Base-by-base conservation (phyloP, 2,797 vertebrate genomes). In the Streptopelia turtur region DNA sequence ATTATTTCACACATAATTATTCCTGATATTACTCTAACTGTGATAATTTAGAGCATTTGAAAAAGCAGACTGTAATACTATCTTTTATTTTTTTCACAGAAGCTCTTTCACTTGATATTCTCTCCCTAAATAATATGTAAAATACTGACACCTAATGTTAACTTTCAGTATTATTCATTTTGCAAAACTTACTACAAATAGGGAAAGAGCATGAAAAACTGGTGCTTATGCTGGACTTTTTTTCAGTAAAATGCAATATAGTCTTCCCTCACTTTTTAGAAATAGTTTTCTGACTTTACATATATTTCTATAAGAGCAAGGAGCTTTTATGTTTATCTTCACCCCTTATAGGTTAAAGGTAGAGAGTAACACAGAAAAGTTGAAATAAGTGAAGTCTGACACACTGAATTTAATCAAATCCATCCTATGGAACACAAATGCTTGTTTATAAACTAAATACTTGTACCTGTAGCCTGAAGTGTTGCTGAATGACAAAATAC, bases 141-240 rank as follows among this genome's bases (percentile, higher is more conserved):
- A 98, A 98, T 96, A 96, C 97, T 98, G 98, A 98, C 97, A 98
- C 97, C 97, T 98, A 98, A 98, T 98, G 97, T 97, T 97, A 97
- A 97, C 94, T 97, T 98, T 95, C 89, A 97, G 97, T 97, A 98
- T 94, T 97, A 94, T 97, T 95, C 96, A 93, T 94, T 95, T 96
- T 82, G 27, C 72, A 77, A 94, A 74, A 64, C 59, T 79, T 35
- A 57, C 17, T 65, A 72, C 35, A 68, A 65, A 25, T n/a, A 72
- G 13, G 3, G 13, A 77, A 87, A 87, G 49, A 80, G 3, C 10
- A 35, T 6, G 4, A 25, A 47, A 77, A 89, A 85, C 16, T 25
- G 16, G 5, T 53, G 13, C 1, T 88, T 53, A 16, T 25, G 30
- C 4, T 39, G 7, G 7, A 83, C 25, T 64, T 83, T 87, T 57